Base-by-base conservation (phyloP, 2,888 invertebrate genomes). In the Drosophila picticornis region DNA sequence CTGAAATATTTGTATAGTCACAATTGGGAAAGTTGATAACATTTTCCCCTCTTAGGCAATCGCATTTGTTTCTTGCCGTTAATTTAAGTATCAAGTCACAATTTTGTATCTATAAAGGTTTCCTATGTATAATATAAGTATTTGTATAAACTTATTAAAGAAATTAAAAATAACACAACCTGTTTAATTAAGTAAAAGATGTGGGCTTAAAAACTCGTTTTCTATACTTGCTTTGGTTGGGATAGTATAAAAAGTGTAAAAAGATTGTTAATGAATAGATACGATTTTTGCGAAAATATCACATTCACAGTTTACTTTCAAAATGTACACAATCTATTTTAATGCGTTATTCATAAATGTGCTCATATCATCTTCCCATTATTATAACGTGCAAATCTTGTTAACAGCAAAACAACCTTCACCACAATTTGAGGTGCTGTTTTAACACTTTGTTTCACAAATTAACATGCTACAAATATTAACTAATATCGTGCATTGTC, bases 391-490 rank as follows among this genome's bases (percentile, higher is more conserved):
- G 68, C 77, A 56, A 74, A 53, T 67, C 55, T 31, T 59, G 32
- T 50, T 48, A 27, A 46, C 32, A 43, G 27, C 32, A 25, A 56
- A 53, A 48, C 32, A 75, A 68, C 73, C 60, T 67, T 68, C 77
- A 89, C 70, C 72, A 55, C 51, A 59, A 67, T 78, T 90, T 72
- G 65, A 70, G 52, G 51, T 57, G 48, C 19, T 40, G 46, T 61
- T 77, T 80, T 60, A 77, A 77, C 76, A 84, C 77, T 64, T 80
- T 43, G 71, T 64, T 74, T 66, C 72, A 76, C 72, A 80, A 80
- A 77, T 90, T 86, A 83, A 72, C 89, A 84, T 77, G 77, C 59
- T 63, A 78, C 48, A 78, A 62, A 64, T 56, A 32, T 29, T 58
- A 63, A 62, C 31, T 32, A 43, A 50, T 56, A 77, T 69, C 19